These are phyloP conservation scores for Orycteropus afer DNA, from an alignment of 2,113 vertebrate species.

Conservation along the genomic window DNA sequence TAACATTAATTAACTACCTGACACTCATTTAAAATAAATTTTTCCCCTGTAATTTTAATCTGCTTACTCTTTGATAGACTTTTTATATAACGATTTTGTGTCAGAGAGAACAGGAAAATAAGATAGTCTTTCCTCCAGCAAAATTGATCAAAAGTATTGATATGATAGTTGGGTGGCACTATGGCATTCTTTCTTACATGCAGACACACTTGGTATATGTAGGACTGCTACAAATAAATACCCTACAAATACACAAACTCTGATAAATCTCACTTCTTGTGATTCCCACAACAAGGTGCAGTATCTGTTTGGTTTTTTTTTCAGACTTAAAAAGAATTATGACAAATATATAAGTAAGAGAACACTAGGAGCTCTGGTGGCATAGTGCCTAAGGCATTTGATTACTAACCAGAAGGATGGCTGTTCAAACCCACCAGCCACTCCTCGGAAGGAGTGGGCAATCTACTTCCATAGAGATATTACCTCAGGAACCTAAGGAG, in stretches of 20 bases:
- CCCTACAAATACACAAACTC: neutral
- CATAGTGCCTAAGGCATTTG: too few relatives aligned
- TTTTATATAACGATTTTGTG: slow-evolving; percentile 23
- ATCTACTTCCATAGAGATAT: too few relatives aligned
- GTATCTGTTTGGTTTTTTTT: too few relatives aligned
- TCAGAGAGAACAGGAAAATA: slow-evolving; percentile 1
- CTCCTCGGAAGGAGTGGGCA: too few relatives aligned
- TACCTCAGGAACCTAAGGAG: too few relatives aligned
- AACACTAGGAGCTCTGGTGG: too few relatives aligned
- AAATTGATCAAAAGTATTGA: neutral
- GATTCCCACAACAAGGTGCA: neutral
- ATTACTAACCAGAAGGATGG: too few relatives aligned
- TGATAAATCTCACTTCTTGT: neutral
- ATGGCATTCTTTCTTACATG: neutral
- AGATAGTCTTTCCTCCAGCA: neutral
- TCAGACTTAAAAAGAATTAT: too few relatives aligned
- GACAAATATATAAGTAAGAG: too few relatives aligned
- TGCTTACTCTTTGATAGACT: neutral
- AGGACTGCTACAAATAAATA: neutral
- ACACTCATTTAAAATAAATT: neutral
- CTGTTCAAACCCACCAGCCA: too few relatives aligned
- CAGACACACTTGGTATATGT: neutral
- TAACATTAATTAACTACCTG: neutral
- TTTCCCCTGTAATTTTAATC: neutral
- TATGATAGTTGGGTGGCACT: neutral